Percentiles rank a stretch among this genome's conserved stretches.
Evolutionary conservation across 2,113 vertebrate genomes (phyloP).

Genomic region (Bothrops jararaca): DNA sequence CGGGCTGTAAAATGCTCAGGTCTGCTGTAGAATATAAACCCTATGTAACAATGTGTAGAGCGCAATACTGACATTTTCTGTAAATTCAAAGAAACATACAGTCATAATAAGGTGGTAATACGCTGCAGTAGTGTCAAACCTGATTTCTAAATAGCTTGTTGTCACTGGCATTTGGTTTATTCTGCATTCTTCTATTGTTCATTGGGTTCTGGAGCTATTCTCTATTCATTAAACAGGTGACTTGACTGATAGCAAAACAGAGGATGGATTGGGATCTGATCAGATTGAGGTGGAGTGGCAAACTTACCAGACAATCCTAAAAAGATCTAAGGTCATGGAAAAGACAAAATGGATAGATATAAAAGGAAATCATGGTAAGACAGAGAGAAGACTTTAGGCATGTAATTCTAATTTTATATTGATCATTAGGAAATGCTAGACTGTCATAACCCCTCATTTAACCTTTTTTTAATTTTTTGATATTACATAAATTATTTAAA

Average conservation of each 20-base stretch:
- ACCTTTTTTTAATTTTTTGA: neutral
- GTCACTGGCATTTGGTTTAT: neutral
- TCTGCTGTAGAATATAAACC: neutral
- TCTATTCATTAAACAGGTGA: constrained; percentile 76
- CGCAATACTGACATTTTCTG: neutral
- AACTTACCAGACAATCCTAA: constrained; percentile 87
- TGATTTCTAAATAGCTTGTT: neutral
- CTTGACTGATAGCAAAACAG: constrained; percentile 91
- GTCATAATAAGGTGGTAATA: neutral
- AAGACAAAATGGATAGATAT: constrained; percentile 95
- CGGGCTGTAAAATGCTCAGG: too few species aligned
- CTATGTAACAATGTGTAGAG: neutral
- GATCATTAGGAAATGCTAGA: neutral
- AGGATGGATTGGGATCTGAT: constrained; percentile 86
- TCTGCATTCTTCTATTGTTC: neutral
- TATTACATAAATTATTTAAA: neutral
- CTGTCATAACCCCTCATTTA: neutral
- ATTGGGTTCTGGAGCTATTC: neutral
- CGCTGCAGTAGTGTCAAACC: accelerated
- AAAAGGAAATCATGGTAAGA: constrained; percentile 93
- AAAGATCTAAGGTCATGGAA: constrained; percentile 87
- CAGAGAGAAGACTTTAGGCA: neutral
- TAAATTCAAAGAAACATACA: neutral
- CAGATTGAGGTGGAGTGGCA: constrained; percentile 94
- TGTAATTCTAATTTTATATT: neutral